A percentile compares a stretch with the other conserved stretches of the same genome.
Evolutionary conservation across 2,113 vertebrate genomes (phyloP).

Genomic region (Gnathonemus echidnorhynchus): DNA sequence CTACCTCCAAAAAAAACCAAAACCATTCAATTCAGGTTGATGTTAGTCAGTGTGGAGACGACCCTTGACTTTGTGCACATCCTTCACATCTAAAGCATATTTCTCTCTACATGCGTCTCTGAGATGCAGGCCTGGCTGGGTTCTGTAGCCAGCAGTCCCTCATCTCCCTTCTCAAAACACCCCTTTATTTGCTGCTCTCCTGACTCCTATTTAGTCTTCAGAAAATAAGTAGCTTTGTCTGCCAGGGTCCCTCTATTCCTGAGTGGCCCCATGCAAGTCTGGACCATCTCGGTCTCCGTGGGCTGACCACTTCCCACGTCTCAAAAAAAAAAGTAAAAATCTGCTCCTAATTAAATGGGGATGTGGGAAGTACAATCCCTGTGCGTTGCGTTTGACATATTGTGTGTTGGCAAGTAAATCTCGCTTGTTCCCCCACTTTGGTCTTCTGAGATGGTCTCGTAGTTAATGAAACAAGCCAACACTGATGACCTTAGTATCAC

Average conservation of each 20-base stretch:
- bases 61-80: not conserved
- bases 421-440: no score
- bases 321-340: not conserved
- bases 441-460: not conserved
- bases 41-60: not conserved
- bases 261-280: not conserved
- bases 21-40: not conserved
- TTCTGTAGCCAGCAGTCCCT: not conserved
- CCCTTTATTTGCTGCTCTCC: not conserved
- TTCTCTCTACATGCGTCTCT: not conserved
- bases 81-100: not conserved
- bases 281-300: not conserved
- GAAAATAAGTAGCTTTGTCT: not conserved
- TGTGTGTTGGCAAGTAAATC: not conserved
- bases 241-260: not conserved
- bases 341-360: slow-evolving; percentile 18
- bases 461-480: not conserved
- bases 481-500: not conserved
- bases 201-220: slow-evolving; percentile 8
- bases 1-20: not conserved
- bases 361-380: not conserved
- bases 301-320: not conserved
- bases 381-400: not conserved
- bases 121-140: not conserved
- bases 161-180: not conserved